These are phyloP conservation scores for Macropus fuliginosus DNA, from an alignment of 2,797 vertebrate genomes.

Conservation along the genomic window DNA sequence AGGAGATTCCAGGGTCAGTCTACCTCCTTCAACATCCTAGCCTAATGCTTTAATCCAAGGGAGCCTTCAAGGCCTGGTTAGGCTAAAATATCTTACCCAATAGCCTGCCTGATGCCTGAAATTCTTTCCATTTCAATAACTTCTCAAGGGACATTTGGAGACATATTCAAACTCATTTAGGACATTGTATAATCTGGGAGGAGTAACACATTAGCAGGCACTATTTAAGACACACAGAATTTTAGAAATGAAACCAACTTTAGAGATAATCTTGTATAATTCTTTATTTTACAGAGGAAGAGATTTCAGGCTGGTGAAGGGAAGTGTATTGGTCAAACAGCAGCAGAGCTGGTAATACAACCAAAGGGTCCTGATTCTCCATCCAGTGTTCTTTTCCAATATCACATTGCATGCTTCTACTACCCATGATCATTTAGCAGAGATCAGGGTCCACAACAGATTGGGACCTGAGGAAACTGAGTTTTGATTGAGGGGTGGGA, in stretches of 20 bases:
- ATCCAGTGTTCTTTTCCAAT: neutral
- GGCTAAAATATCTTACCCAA: neutral
- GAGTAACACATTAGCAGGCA: conserved; percentile 51
- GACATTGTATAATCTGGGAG: conserved; percentile 58
- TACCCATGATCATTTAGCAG: neutral
- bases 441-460: neutral
- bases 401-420: neutral
- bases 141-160: conserved; percentile 47
- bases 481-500: conserved; percentile 1
- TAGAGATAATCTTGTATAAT: neutral
- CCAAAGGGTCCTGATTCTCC: neutral
- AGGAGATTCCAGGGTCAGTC: neutral
- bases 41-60: neutral
- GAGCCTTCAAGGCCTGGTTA: neutral
- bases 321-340: neutral
- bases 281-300: neutral
- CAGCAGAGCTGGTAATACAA: neutral
- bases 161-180: conserved; percentile 59
- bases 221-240: neutral
- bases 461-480: neutral
- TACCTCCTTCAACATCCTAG: neutral
- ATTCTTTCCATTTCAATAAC: conserved; percentile 34
- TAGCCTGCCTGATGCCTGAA: neutral
- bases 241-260: neutral
- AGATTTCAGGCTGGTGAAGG: neutral